Conservation (phyloP, 2,888 invertebrate genomes). For the Brachycybe producta region DNA sequence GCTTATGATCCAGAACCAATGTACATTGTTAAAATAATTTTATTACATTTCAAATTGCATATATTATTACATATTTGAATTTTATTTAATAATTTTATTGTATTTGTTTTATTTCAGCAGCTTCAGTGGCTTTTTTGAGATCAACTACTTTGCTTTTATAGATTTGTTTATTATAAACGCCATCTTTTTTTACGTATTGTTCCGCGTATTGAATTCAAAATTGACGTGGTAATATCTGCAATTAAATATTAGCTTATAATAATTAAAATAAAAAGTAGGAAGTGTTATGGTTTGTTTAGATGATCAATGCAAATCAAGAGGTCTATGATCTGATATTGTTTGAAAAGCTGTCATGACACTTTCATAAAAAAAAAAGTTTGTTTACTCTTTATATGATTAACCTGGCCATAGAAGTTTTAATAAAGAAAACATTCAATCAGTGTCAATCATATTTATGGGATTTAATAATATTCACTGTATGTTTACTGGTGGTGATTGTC, state of each 20-base stretch:
- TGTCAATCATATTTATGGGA: no score
- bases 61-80: no score
- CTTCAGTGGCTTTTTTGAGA: conserved; percentile 38
- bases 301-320: no score
- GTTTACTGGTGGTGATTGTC: conserved; percentile 57
- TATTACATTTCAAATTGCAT: no score
- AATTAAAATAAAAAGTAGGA: no score
- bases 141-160: conserved; percentile 47
- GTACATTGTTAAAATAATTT: no score
- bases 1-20: no score
- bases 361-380: background rate
- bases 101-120: conserved; percentile 10
- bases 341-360: background rate
- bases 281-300: no score
- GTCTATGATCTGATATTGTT: no score
- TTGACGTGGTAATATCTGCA: conserved; percentile 52
- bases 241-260: background rate
- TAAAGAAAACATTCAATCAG: no score
- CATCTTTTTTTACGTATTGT: conserved; percentile 49
- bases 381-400: background rate
- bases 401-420: background rate
- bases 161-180: conserved; percentile 52
- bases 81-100: no score
- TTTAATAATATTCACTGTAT: no score
- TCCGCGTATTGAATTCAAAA: conserved; percentile 61